A percentile compares a stretch with the other conserved stretches of the same genome.
Conservation (phyloP, 2,888 invertebrate genomes). For the Pandemis cinnamomeana region DNA sequence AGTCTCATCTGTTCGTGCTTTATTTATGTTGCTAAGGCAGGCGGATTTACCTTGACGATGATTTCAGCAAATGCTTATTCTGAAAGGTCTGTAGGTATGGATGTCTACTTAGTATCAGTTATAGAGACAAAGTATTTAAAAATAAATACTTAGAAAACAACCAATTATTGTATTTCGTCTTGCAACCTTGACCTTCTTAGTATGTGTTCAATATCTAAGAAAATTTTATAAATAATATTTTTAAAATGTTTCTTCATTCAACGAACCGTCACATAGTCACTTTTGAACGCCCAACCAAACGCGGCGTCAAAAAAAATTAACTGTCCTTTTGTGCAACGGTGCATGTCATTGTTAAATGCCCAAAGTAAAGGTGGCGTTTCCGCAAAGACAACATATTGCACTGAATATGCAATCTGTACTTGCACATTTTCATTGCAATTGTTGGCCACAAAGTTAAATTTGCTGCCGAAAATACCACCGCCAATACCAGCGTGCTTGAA, state of each 20-base stretch:
- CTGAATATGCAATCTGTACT: conserved; percentile 44
- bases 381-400: conserved; percentile 44
- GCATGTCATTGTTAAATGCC: conserved; percentile 52
- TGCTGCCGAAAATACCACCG: background rate
- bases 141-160: too few species aligned
- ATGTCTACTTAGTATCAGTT: too few species aligned
- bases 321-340: conserved; percentile 59
- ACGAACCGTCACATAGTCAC: conserved; percentile 5
- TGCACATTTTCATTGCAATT: conserved; percentile 54
- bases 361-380: conserved; percentile 63
- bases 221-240: too few species aligned
- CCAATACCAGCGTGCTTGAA: background rate
- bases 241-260: background rate
- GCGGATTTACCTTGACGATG: too few species aligned
- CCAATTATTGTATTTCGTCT: too few species aligned
- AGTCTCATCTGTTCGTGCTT: too few species aligned
- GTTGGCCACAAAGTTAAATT: conserved; percentile 29
- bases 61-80: too few species aligned
- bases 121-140: too few species aligned
- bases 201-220: too few species aligned
- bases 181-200: too few species aligned
- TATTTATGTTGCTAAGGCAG: too few species aligned
- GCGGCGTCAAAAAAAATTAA: conserved; percentile 41
- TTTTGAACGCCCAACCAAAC: conserved; percentile 34
- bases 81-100: too few species aligned